Conservation (phyloP, 2,888 invertebrate species). For the Phyto melanocephala region DNA sequence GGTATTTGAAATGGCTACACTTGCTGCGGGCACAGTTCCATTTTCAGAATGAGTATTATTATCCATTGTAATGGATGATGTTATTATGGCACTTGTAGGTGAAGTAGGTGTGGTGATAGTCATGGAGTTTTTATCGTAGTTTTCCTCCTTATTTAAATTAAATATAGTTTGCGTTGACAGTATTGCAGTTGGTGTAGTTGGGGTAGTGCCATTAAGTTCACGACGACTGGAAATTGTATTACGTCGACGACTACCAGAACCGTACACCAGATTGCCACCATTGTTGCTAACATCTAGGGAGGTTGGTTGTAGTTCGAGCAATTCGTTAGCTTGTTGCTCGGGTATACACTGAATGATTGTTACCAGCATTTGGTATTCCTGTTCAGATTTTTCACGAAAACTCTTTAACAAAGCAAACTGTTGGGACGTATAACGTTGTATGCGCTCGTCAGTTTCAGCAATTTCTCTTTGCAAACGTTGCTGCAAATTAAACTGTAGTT, state of each 20-base stretch:
- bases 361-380: conserved; percentile 84
- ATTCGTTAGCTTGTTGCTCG: conserved; percentile 70
- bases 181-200: conserved; percentile 73
- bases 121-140: conserved; percentile 26
- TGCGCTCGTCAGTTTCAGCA: conserved; percentile 85
- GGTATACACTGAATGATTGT: conserved; percentile 78
- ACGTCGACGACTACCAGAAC: conserved; percentile 68
- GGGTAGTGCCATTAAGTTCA: conserved; percentile 68
- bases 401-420: conserved; percentile 87
- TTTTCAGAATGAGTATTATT: conserved; percentile 58
- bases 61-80: background rate
- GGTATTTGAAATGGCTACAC: conserved; percentile 1
- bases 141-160: conserved; percentile 38
- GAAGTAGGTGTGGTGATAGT: conserved; percentile 40
- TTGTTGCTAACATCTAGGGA: conserved; percentile 71
- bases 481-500: conserved; percentile 82
- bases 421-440: conserved; percentile 86
- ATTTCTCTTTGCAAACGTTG: conserved; percentile 85
- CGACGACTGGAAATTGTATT: conserved; percentile 73
- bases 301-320: conserved; percentile 70
- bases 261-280: conserved; percentile 42
- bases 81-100: conserved; percentile 53
- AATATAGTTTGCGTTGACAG: conserved; percentile 64
- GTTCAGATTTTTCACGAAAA: conserved; percentile 85
- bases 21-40: background rate